A percentile compares a stretch with the other conserved stretches of the same genome.
These are phyloP conservation scores for Gonioctena quinquepunctata DNA, from an alignment of 1,140 invertebrate species.

Conservation along the genomic window DNA sequence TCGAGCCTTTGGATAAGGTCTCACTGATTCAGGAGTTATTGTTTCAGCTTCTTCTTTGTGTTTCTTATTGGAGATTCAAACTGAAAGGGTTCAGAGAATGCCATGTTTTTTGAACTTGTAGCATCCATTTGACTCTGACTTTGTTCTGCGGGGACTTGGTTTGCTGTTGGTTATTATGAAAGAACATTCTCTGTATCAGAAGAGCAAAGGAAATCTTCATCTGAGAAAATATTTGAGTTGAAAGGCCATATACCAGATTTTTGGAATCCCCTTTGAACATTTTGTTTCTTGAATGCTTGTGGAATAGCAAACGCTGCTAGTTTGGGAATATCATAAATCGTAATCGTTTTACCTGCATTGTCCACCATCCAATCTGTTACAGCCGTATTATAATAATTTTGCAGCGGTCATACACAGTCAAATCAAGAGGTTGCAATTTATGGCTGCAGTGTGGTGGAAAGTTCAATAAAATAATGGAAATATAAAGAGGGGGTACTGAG, in stretches of 20 bases:
- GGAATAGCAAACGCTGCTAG: neutral
- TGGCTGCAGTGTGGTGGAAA: no score
- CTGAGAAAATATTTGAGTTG: neutral
- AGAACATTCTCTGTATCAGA: neutral
- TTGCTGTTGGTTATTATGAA: no score
- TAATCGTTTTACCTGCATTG: conserved; percentile 7
- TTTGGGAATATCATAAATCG: neutral
- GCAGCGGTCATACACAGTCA: no score
- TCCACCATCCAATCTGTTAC: neutral
- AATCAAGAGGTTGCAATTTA: no score
- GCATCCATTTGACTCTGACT: no score
- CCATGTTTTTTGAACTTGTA: no score
- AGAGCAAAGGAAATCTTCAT: conserved; percentile 3
- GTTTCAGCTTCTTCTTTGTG: no score
- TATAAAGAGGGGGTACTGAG: no score
- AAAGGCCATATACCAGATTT: conserved; percentile 3
- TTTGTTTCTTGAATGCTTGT: neutral
- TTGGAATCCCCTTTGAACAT: conserved; percentile 7
- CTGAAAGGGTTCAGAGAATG: no score
- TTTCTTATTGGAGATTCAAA: no score
- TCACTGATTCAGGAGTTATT: neutral
- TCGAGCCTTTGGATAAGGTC: neutral
- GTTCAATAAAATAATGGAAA: no score
- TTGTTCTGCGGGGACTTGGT: no score
- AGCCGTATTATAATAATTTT: conserved; percentile 4